Conservation (phyloP, 2,888 invertebrate species). For the Caenorhabditis sp. region DNA sequence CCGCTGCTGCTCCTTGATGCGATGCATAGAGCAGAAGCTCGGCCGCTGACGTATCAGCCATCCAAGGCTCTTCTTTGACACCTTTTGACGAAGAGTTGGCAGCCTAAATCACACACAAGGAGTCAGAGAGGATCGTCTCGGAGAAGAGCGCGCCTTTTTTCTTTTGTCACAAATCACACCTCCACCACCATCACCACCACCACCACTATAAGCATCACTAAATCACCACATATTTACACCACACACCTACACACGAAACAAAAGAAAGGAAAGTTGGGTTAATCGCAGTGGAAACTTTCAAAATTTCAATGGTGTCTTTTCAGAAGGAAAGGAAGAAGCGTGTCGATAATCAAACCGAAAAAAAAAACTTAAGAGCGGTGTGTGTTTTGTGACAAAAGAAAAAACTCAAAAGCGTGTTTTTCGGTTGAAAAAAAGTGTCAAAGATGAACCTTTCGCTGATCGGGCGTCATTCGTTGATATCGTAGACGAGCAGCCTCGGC, state of each 20-base stretch:
- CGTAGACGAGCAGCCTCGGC: slow-evolving; percentile 67
- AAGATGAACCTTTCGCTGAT: slow-evolving; percentile 59
- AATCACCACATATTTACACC: too few relatives aligned
- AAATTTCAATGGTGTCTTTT: too few relatives aligned
- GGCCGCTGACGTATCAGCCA: slow-evolving; percentile 17
- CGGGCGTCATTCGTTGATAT: slow-evolving; percentile 69
- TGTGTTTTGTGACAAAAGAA: background rate
- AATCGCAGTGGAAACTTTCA: too few relatives aligned
- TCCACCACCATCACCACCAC: too few relatives aligned
- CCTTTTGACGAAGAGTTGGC: slow-evolving; percentile 16
- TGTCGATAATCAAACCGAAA: too few relatives aligned
- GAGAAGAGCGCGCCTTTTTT: background rate
- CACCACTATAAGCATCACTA: too few relatives aligned
- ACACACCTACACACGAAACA: too few relatives aligned
- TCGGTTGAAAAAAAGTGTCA: background rate
- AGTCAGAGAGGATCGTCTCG: background rate
- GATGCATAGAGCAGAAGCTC: slow-evolving; percentile 7
- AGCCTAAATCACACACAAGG: background rate
- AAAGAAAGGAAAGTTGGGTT: too few relatives aligned
- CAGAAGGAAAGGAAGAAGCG: too few relatives aligned
- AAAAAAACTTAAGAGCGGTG: too few relatives aligned
- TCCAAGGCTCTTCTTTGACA: slow-evolving; percentile 36
- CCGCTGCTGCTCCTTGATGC: background rate
- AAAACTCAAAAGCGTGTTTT: background rate
- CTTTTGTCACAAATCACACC: too few relatives aligned